These are phyloP conservation scores for Orientallactaga sibirica DNA, from an alignment of 2,797 vertebrate genomes.

Conservation along the genomic window DNA sequence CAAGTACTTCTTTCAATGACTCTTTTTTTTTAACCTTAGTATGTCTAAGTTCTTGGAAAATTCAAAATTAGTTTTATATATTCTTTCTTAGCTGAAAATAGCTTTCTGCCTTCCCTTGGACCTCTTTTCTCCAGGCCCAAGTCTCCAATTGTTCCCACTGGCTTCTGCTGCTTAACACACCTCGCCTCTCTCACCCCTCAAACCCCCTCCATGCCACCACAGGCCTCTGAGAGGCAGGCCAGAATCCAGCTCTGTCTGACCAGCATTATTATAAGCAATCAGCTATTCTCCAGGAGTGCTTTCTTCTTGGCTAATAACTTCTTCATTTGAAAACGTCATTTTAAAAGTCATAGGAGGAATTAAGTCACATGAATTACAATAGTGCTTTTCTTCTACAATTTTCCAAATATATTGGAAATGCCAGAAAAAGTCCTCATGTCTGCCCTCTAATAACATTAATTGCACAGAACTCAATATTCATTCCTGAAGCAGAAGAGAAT, in stretches of 20 bases:
- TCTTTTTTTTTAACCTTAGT: slow-evolving; percentile 20
- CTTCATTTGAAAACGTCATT: slow-evolving; percentile 66
- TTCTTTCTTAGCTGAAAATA: slow-evolving; percentile 58
- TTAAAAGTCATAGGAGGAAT: slow-evolving; percentile 66
- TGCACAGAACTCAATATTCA: slow-evolving; percentile 51
- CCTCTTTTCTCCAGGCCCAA: slow-evolving; percentile 41
- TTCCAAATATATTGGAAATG: slow-evolving; percentile 37
- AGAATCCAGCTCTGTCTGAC: not conserved
- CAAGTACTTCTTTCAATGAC: slow-evolving; percentile 10
- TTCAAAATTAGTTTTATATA: slow-evolving; percentile 47
- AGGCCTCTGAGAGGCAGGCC: not conserved
- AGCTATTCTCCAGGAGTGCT: slow-evolving; percentile 49
- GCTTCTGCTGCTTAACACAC: not conserved
- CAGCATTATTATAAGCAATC: slow-evolving; percentile 20
- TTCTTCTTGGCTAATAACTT: slow-evolving; percentile 48
- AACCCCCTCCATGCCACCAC: not conserved
- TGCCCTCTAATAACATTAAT: slow-evolving; percentile 40
- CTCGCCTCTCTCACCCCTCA: not conserved
- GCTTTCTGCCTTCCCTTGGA: slow-evolving; percentile 5
- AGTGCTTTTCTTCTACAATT: slow-evolving; percentile 42
- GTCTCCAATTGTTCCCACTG: not conserved
- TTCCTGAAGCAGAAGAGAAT: slow-evolving; percentile 38
- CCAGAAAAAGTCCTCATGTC: slow-evolving; percentile 11
- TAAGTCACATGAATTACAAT: slow-evolving; percentile 58
- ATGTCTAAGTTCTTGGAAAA: slow-evolving; percentile 34